Evolutionary conservation across 2,888 invertebrate genomes (phyloP).

Genomic region (Pheosia tremula): DNA sequence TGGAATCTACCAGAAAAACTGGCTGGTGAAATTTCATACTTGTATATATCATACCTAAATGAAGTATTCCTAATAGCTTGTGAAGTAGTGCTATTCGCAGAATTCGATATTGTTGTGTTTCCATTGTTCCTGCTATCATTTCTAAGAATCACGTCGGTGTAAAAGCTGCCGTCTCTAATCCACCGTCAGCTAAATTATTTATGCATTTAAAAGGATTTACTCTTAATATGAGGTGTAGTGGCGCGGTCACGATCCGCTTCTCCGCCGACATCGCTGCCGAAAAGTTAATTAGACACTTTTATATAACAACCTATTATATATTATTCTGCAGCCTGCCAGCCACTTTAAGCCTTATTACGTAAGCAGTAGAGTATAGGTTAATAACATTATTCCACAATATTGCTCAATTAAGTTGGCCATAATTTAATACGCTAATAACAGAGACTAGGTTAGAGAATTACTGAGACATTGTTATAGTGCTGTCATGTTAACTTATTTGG

Average conservation of each 20-base stretch:
- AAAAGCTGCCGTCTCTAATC: constrained; percentile 58
- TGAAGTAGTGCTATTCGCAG: no score
- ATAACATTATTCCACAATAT: background rate
- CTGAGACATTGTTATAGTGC: background rate
- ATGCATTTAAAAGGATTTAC: constrained; percentile 83
- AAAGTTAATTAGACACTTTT: constrained; percentile 65
- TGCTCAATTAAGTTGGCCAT: constrained; percentile 4
- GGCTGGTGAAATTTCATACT: no score
- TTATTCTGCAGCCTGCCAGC: background rate
- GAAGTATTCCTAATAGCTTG: no score
- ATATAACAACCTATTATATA: background rate
- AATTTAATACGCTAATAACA: constrained; percentile 5
- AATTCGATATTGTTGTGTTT: no score
- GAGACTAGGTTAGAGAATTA: background rate
- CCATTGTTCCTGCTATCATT: no score
- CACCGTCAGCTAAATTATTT: constrained; percentile 77
- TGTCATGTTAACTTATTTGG: no score
- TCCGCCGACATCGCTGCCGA: constrained; percentile 52
- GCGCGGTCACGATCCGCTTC: constrained; percentile 74
- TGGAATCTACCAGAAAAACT: no score
- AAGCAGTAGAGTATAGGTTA: background rate
- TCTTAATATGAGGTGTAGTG: constrained; percentile 80
- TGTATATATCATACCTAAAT: no score
- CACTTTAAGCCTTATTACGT: background rate
- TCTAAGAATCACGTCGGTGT: constrained; percentile 39